Conservation (phyloP, 2,113 vertebrate species). For the Sinocyclocheilus anshuiensis region DNA sequence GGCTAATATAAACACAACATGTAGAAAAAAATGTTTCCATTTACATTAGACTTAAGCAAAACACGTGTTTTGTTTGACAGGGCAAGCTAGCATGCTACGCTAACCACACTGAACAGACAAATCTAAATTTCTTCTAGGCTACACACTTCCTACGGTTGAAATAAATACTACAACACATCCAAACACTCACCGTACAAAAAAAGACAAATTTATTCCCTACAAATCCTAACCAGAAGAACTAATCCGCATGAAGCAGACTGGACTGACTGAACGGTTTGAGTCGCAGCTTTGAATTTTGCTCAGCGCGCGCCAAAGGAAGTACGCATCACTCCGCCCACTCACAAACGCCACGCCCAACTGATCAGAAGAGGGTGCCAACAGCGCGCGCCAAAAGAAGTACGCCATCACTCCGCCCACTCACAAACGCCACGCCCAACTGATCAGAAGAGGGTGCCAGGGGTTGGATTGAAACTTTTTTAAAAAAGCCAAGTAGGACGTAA, state of each 20-base stretch:
- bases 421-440: neutral
- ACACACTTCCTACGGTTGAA: neutral
- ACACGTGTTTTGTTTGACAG: neutral
- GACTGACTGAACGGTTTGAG: conserved; percentile 5
- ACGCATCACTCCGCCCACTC: conserved; percentile 16
- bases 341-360: neutral
- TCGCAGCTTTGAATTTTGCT: conserved; percentile 50
- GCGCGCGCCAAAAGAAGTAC: conserved; percentile 57
- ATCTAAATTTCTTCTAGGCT: neutral
- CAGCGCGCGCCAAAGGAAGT: conserved; percentile 57
- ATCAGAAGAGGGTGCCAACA: neutral
- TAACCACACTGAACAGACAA: neutral
- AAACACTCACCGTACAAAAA: neutral
- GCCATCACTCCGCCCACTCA: conserved; percentile 10
- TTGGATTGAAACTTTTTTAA: neutral
- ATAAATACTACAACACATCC: neutral
- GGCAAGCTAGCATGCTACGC: neutral
- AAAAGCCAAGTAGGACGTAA: no score
- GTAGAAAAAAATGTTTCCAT: neutral
- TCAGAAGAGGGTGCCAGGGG: neutral
- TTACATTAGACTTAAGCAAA: neutral
- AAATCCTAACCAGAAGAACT: no score
- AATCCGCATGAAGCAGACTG: neutral
- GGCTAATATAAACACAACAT: neutral
- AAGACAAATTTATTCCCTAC: neutral